Conservation (phyloP, 1,140 invertebrate species). For the Fopius arisanus region DNA sequence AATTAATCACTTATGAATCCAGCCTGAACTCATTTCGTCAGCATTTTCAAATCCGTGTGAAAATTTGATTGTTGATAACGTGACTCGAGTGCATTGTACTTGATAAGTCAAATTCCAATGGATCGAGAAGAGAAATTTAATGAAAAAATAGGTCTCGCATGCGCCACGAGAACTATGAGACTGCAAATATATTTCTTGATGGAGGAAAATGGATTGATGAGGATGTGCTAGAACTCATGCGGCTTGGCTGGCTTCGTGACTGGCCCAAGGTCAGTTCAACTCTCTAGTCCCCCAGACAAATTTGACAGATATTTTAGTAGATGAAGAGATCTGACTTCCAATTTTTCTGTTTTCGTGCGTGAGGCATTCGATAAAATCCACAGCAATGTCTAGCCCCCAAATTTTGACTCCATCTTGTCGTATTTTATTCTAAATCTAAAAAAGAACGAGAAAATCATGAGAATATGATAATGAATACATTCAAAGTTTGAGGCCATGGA, state of each 20-base stretch:
- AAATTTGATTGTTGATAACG: background rate
- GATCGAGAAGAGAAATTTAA: conserved; percentile 4
- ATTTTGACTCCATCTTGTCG: too few species aligned
- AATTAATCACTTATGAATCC: background rate
- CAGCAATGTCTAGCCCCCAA: too few species aligned
- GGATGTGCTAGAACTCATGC: conserved; percentile 27
- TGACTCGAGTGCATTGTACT: conserved; percentile 21
- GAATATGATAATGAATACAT: too few species aligned
- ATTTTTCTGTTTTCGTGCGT: conserved; percentile 10
- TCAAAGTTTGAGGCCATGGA: too few species aligned
- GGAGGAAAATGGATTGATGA: conserved; percentile 31
- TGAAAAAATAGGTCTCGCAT: conserved; percentile 24
- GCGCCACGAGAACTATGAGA: conserved; percentile 32
- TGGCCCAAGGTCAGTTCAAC: conserved; percentile 48
- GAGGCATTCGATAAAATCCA: background rate
- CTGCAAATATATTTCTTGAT: conserved; percentile 27
- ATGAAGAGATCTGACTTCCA: background rate
- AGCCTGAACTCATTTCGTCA: background rate
- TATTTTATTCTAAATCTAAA: too few species aligned
- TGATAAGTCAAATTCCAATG: conserved; percentile 26
- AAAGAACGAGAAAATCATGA: too few species aligned
- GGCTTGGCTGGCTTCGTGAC: conserved; percentile 40
- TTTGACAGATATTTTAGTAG: background rate
- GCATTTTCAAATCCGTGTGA: background rate
- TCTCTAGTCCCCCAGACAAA: conserved; percentile 12